Conservation (phyloP, 2,797 vertebrate genomes). For the Rhincodon typus region DNA sequence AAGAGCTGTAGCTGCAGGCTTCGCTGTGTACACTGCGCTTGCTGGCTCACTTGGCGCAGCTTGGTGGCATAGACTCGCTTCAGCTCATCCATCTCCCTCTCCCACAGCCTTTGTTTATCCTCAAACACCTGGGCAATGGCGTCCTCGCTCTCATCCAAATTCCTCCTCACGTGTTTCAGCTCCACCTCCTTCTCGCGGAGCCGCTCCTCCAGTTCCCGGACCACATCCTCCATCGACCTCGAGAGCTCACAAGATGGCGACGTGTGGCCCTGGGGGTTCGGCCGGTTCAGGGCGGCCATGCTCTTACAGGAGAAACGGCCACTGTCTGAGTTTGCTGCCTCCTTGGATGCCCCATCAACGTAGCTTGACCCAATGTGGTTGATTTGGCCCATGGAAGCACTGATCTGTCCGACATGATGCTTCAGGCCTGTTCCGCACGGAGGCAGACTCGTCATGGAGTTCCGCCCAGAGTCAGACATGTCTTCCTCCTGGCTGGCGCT, state of each 20-base stretch:
- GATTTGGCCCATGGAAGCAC: constrained; percentile 90
- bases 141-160: constrained; percentile 78
- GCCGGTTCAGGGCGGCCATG: constrained; percentile 72
- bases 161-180: constrained; percentile 81
- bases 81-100: constrained; percentile 84
- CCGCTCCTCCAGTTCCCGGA: constrained; percentile 78
- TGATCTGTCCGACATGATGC: constrained; percentile 77
- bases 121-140: constrained; percentile 88
- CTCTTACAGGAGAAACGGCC: constrained; percentile 69
- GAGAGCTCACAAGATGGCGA: constrained; percentile 85
- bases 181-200: constrained; percentile 81
- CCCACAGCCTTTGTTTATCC: constrained; percentile 90
- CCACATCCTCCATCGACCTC: constrained; percentile 76
- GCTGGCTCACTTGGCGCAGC: constrained; percentile 86
- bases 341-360: constrained; percentile 69
- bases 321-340: constrained; percentile 57
- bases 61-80: constrained; percentile 81
- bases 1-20: constrained; percentile 85
- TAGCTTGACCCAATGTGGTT: constrained; percentile 79
- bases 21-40: constrained; percentile 83
- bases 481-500: constrained; percentile 72
- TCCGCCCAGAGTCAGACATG: constrained; percentile 77
- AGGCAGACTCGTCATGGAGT: constrained; percentile 84
- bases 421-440: constrained; percentile 76
- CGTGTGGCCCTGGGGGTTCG: constrained; percentile 70